Conservation (phyloP, 2,888 invertebrate species). For the Timandra comae region DNA sequence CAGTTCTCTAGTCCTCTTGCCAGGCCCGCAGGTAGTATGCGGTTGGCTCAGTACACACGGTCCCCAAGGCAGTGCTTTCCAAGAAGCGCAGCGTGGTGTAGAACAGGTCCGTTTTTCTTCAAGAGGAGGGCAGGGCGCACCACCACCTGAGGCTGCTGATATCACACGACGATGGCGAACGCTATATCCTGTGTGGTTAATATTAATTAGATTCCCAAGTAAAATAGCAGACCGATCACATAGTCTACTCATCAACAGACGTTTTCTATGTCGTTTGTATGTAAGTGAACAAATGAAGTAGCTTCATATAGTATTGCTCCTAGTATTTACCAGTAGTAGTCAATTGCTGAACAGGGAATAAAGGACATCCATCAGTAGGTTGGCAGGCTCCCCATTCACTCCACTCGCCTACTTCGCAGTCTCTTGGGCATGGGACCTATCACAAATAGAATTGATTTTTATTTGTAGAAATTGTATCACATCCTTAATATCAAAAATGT, state of each 20-base stretch:
- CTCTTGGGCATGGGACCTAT: constrained; percentile 78
- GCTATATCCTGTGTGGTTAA: constrained; percentile 65
- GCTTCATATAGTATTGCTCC: too few relatives aligned
- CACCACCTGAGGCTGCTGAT: constrained; percentile 70
- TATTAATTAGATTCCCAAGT: too few relatives aligned
- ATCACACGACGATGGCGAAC: constrained; percentile 63
- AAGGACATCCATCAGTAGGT: constrained; percentile 71
- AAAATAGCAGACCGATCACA: too few relatives aligned
- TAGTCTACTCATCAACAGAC: too few relatives aligned
- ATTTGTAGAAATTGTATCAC: too few relatives aligned
- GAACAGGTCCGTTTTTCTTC: constrained; percentile 75
- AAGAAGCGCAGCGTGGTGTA: constrained; percentile 70
- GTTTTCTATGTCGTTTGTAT: too few relatives aligned
- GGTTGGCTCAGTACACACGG: constrained; percentile 63
- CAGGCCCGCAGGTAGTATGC: constrained; percentile 76
- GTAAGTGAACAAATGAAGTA: too few relatives aligned
- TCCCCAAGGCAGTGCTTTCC: constrained; percentile 73
- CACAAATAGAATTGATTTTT: too few relatives aligned
- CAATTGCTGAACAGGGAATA: constrained; percentile 67
- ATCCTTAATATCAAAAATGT: too few relatives aligned
- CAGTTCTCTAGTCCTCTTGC: constrained; percentile 73
- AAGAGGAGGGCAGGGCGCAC: constrained; percentile 68
- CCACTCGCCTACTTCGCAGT: constrained; percentile 79
- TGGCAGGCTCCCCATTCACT: constrained; percentile 79
- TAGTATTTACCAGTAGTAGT: constrained; percentile 71